Base-by-base conservation (phyloP, 2,888 invertebrate genomes). In the Limnephilus auricula region DNA sequence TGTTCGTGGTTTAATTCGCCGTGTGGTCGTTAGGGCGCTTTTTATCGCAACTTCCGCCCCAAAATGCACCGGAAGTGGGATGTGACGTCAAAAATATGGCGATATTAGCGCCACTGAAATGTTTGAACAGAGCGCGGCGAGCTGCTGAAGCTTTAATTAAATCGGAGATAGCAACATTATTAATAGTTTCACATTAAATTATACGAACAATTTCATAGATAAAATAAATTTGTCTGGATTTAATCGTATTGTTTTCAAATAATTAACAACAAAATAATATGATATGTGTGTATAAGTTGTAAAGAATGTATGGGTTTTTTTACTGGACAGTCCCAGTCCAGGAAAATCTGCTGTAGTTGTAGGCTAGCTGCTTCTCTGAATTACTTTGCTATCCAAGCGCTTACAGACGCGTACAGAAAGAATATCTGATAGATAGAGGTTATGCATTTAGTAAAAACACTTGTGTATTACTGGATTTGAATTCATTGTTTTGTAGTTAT, bases 31-130 rank as follows among this genome's bases (percentile, higher is more conserved):
- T 85, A 85, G 34, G 37, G 40, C 40, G 85, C 85, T 82, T 82
- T 65, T 82, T 82, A 82, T 82, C 82, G 82, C 82, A 82, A 37
- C 82, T 85, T 85, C 85, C 85, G 85, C 12, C 40, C 85, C 37
- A 6, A 30, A 40, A 85, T 85, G 85, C 85, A 85, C 85, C 85
- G 85, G 85, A 85, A 85, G 85, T 34, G 34, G 45, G 40, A 12
- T 85, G 85, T 85, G 85, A 85, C 40, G 85, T 85, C 40, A 40
- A 85, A 85, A 85, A 85, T 32, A 80, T 80, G 80, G 80, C 80
- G 32, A 65, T 65, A 65, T 65, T 65, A 65, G 65, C 65, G 65
- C 65, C 65, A 65, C 31, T 32, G 30, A 31, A 80, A 80, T 80
- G 80, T 80, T 80, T 80, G 2, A 80, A 18, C 80, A 12, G 32